Percentiles rank a stretch among this genome's conserved stretches.
Conservation (phyloP, 2,113 vertebrate species). For the Macroglossus sobrinus region DNA sequence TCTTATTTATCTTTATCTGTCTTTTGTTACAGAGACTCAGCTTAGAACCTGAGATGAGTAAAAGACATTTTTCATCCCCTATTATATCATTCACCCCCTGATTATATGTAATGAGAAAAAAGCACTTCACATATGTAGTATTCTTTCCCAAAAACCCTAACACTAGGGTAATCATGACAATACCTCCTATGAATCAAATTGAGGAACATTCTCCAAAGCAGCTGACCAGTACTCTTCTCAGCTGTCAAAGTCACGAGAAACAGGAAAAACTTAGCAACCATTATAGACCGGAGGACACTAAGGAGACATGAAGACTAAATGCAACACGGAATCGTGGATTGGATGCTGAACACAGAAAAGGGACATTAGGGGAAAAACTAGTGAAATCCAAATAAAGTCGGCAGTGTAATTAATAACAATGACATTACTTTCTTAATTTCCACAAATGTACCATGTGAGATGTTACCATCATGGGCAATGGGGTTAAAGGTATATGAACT, state of each 20-base stretch:
- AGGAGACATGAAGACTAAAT: not conserved
- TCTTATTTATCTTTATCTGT: not conserved
- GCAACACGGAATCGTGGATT: not conserved
- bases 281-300: not conserved
- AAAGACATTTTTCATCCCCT: not conserved
- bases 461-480: not conserved
- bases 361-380: not conserved
- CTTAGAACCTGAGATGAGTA: not conserved
- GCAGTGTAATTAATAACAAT: not conserved
- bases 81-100: not conserved
- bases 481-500: not conserved
- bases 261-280: not conserved
- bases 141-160: not conserved
- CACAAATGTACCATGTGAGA: not conserved
- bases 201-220: not conserved
- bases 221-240: not conserved
- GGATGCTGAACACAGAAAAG: not conserved
- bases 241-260: not conserved
- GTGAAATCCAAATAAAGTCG: not conserved
- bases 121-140: not conserved
- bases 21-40: not conserved
- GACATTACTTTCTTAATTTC: not conserved
- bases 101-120: not conserved
- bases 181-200: not conserved
- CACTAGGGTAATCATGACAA: not conserved